Conservation (phyloP, 2,888 invertebrate species). For the Lasius fuliginosus region DNA sequence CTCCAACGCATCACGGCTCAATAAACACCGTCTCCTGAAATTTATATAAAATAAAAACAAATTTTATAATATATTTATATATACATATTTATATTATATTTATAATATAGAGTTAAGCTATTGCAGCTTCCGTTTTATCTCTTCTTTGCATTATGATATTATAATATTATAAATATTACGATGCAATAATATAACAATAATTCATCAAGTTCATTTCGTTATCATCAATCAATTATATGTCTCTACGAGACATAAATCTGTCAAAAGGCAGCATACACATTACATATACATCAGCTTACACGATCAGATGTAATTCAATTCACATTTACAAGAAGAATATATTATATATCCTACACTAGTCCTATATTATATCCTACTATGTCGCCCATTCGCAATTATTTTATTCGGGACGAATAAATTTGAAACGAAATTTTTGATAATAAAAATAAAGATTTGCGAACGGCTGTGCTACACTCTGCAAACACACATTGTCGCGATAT, state of each 20-base stretch:
- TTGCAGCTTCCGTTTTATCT: neutral
- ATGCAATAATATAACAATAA: neutral
- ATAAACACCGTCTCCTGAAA: slow-evolving; percentile 83
- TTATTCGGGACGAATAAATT: neutral
- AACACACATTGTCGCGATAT: slow-evolving; percentile 2
- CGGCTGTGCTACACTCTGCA: neutral
- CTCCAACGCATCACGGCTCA: slow-evolving; percentile 85
- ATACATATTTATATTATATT: neutral
- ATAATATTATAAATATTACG: neutral
- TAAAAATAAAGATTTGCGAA: neutral
- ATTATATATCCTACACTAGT: neutral
- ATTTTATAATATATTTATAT: neutral
- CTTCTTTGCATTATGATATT: neutral
- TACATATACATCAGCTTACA: neutral
- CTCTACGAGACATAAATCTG: neutral
- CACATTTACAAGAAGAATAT: too few species aligned
- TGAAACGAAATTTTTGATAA: neutral
- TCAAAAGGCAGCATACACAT: neutral
- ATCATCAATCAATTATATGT: neutral
- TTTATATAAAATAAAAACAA: slow-evolving; percentile 42
- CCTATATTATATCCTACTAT: neutral
- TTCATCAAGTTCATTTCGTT: neutral
- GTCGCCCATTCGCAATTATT: neutral
- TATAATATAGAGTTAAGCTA: neutral
- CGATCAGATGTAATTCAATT: too few species aligned